phyloP scores from a whole-genome alignment of 2,113 vertebrate genomes.

The Strix uralensis region DNA sequence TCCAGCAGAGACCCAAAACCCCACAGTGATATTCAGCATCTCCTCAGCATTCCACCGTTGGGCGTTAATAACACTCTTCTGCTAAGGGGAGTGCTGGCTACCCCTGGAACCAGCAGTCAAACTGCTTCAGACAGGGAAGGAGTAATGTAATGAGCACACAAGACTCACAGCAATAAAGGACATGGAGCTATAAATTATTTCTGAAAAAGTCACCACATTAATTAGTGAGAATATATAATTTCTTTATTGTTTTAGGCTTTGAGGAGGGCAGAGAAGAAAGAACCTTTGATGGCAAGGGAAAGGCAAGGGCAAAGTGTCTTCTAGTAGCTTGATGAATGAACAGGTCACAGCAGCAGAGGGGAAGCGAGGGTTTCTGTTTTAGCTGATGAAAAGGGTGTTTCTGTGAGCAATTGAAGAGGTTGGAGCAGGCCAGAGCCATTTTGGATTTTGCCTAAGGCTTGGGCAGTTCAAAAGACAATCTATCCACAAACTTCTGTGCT shows the following conservation, averaged over 20 bases:
- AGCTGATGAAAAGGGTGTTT: background rate
- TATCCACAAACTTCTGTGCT: background rate
- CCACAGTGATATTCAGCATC: background rate
- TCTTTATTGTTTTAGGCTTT: conserved; percentile 17
- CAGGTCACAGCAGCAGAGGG: background rate
- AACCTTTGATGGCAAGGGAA: background rate
- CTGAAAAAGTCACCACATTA: conserved; percentile 12
- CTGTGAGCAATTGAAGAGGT: background rate
- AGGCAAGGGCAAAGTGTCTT: background rate
- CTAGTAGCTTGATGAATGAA: background rate
- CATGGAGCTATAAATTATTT: background rate
- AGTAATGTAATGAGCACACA: background rate
- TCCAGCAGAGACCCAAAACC: background rate
- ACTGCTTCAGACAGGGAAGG: background rate
- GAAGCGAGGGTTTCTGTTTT: background rate
- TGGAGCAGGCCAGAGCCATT: background rate
- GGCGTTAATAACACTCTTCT: background rate
- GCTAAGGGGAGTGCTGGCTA: background rate
- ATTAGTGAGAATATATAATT: conserved; percentile 14
- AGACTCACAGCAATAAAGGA: background rate
- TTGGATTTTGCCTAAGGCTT: background rate
- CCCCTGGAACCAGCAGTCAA: background rate
- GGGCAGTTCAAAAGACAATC: background rate
- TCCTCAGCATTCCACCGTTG: background rate
- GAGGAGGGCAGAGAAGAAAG: conserved; percentile 20